Evolutionary conservation across 2,888 invertebrate species (phyloP), one percentile per base, ranked within the genome.

Genomic region (Pseudeuparius sepicola): DNA sequence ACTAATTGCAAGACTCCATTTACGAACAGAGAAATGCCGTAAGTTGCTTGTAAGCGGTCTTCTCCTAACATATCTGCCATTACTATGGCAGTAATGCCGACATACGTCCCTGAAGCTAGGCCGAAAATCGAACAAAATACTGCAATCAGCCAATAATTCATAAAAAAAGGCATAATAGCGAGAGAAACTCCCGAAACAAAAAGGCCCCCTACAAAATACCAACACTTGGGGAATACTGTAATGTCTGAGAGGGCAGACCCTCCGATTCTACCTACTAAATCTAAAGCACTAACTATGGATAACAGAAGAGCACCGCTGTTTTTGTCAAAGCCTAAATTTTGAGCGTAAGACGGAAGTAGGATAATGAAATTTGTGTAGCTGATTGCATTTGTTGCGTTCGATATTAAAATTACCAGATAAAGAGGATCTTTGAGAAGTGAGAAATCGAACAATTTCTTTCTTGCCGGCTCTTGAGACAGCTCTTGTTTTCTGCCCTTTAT

Each of bases 11-110:
- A 58, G 30, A 88, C 70, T 2, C 88, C 88, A 49, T 87, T 88
- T 7, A 87, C 74, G 49, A 88, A 87, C 16, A 88, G 63, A 44
- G 86, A 85, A 16, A 88, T 85, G 1, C 88, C 88, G 49, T 87
- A 88, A 0, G 86, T 84, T 0, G 86, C 84, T 53, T 86, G 84
- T 1, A 88, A 59, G n/a, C 83, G 68, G 46, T 88, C 86, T 0
- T 81, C 78, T 0, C 88, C 88, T 4, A 88, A 55, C 77, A 87
- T 78, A 53, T 88, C 87, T 0, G 86, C 84, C 83, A 88, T 85
- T 3, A 87, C 84, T 23, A 88, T 76, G 1, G 88, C 86, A 1
- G 86, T 86, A 9, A 88, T 78, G 3, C 88, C 88, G 0, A 86
- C 84, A 56, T 87, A 88, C 2, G 81, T 73, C 6, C 88, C 88